Conservation (phyloP, 2,113 vertebrate genomes). For the Dipodomys spectabilis region DNA sequence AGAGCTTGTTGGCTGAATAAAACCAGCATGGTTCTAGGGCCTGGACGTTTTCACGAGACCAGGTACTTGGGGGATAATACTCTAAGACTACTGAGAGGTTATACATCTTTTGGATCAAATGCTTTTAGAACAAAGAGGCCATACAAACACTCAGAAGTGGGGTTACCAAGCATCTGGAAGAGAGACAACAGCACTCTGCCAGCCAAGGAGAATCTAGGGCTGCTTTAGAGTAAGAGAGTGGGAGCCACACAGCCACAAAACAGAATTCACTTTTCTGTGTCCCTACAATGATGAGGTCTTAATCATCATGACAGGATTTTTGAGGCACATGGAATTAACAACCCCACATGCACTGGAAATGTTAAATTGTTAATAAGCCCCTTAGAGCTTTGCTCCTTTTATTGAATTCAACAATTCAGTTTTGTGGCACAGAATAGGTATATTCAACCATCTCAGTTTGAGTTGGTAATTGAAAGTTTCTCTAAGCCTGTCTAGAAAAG, state of each 20-base stretch:
- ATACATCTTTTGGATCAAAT: background rate
- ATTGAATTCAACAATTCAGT: slow-evolving; percentile 9
- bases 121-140: background rate
- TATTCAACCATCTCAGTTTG: background rate
- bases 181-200: background rate
- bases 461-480: slow-evolving; percentile 47
- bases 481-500: slow-evolving; percentile 14
- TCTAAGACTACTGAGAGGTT: background rate
- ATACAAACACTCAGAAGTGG: background rate
- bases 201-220: background rate
- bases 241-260: background rate
- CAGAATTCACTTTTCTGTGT: slow-evolving; percentile 1
- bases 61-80: background rate
- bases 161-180: background rate
- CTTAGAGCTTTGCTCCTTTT: slow-evolving; percentile 49
- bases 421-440: slow-evolving; percentile 14
- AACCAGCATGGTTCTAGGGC: background rate
- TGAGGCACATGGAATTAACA: slow-evolving; percentile 54
- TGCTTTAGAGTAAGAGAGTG: background rate
- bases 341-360: slow-evolving; percentile 55
- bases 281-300: slow-evolving; percentile 49
- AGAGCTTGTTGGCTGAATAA: background rate
- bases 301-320: slow-evolving; percentile 60
- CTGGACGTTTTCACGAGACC: background rate
- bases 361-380: slow-evolving; percentile 66